Base-by-base conservation (phyloP, 2,797 vertebrate species). In the Passerculus sandwichensis region DNA sequence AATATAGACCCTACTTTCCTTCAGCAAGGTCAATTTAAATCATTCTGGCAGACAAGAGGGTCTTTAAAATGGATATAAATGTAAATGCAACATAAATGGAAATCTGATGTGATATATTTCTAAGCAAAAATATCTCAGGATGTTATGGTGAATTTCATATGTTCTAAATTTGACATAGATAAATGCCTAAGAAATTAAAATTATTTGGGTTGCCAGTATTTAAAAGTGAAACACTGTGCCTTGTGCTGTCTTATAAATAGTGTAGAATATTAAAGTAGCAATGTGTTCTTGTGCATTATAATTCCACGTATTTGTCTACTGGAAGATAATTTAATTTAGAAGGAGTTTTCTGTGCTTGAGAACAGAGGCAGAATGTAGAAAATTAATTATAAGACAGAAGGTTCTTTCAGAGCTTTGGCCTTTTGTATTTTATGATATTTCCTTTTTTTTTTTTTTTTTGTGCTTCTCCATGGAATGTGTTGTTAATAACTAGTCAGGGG, bases 201-300 rank as follows among this genome's bases (percentile, higher is more conserved):
- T 76, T 72, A 53, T 86, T 97, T 80, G 34, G 56, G 62, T 83
- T 93, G 19, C 34, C 40, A 73, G 30, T 89, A 89, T 95, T 96
- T 89, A 86, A 85, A 92, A 94, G 38, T 95, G 36, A 87, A 89
- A 91, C 91, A 61, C 51, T 53, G 76, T 97, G 94, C 92, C 86
- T 96, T 97, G 91, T 93, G 84, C 71, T 92, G 53, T 94, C 88
- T 94, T 95, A 96, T 75, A 91, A 95, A 89, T 94, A 91, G 61
- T 44, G 65, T 91, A 89, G 57, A 91, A 76, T 96, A 60, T 70
- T 91, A 66, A 85, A 93, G 40, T 86, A 94, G 54, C 79, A 93
- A 50, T 84, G 75, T 96, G 93, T 95, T 89, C 26, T 91, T 92
- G 66, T 94, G 62, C 76, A 66, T 93, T 95, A 91, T 77, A 94